Conservation (phyloP, 2,888 invertebrate species). For the Dynastes hyllus region DNA sequence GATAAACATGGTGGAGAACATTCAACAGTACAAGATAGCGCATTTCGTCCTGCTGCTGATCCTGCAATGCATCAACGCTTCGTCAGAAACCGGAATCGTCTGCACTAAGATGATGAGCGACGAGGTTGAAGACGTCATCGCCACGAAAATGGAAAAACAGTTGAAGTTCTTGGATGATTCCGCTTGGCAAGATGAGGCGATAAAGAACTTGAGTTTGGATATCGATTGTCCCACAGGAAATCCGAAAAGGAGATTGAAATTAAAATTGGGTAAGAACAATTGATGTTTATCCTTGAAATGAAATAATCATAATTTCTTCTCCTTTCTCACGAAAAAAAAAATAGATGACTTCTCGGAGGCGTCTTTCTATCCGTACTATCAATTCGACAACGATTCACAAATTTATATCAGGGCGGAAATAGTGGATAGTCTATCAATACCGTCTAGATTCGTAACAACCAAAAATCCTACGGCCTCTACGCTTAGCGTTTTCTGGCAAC, state of each 20-base stretch:
- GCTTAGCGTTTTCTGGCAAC: conserved; percentile 71
- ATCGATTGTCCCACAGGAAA: conserved; percentile 51
- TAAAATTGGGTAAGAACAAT: conserved; percentile 64
- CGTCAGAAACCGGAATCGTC: conserved; percentile 64
- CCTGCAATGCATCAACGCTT: conserved; percentile 64
- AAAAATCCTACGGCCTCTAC: conserved; percentile 71
- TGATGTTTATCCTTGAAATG: background rate
- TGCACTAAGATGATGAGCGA: conserved; percentile 62
- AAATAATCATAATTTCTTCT: background rate
- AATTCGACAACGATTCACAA: conserved; percentile 66
- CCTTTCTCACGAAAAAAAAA: too few relatives aligned
- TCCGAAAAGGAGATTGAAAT: conserved; percentile 68
- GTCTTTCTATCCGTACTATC: conserved; percentile 66
- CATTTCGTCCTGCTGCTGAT: conserved; percentile 70
- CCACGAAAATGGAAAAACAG: conserved; percentile 63
- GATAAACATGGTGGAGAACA: conserved; percentile 69
- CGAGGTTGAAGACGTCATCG: conserved; percentile 61
- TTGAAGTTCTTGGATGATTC: conserved; percentile 66
- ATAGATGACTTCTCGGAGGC: conserved; percentile 65
- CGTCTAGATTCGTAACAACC: conserved; percentile 69
- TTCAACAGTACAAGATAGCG: conserved; percentile 71
- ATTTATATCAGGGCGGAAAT: conserved; percentile 71
- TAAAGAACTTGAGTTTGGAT: conserved; percentile 61
- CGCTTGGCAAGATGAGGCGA: conserved; percentile 69
- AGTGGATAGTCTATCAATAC: conserved; percentile 67